A percentile compares a stretch with the other conserved stretches of the same genome.
Conservation (phyloP, 2,888 invertebrate genomes). For the Pinctada fucata region DNA sequence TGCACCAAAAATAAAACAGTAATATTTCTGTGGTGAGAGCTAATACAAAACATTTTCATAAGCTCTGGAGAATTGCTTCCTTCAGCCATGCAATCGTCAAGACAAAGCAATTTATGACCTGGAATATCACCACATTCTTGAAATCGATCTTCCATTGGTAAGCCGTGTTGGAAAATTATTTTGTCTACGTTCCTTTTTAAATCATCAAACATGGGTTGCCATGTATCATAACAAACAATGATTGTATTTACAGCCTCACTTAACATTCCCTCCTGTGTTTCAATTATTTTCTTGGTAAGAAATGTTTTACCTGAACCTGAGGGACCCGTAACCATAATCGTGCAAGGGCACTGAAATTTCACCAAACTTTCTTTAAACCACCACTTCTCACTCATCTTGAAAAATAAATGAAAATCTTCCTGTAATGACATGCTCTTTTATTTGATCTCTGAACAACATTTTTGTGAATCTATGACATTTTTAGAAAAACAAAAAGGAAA, state of each 20-base stretch:
- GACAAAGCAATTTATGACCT: constrained; percentile 38
- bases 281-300: constrained; percentile 16
- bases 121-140: constrained; percentile 35
- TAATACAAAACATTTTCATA: constrained; percentile 29
- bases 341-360: constrained; percentile 13
- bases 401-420: too few relatives aligned
- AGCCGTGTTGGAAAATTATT: constrained; percentile 22
- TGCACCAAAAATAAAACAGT: constrained; percentile 13
- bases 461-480: too few relatives aligned
- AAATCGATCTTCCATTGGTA: constrained; percentile 40
- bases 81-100: constrained; percentile 43
- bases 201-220: constrained; percentile 12
- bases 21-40: constrained; percentile 26
- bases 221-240: constrained; percentile 11
- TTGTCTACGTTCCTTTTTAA: constrained; percentile 3
- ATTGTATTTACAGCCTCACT: constrained; percentile 7
- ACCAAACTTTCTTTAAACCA: constrained; percentile 19
- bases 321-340: constrained; percentile 14
- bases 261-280: constrained; percentile 21
- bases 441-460: too few relatives aligned
- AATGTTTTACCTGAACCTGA: constrained; percentile 8
- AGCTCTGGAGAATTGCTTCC: constrained; percentile 34
- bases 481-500: not conserved
- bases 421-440: too few relatives aligned
- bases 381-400: constrained; percentile 6